Evolutionary conservation across 1,140 invertebrate species (phyloP).

Genomic region (Megalonaias nervosa): DNA sequence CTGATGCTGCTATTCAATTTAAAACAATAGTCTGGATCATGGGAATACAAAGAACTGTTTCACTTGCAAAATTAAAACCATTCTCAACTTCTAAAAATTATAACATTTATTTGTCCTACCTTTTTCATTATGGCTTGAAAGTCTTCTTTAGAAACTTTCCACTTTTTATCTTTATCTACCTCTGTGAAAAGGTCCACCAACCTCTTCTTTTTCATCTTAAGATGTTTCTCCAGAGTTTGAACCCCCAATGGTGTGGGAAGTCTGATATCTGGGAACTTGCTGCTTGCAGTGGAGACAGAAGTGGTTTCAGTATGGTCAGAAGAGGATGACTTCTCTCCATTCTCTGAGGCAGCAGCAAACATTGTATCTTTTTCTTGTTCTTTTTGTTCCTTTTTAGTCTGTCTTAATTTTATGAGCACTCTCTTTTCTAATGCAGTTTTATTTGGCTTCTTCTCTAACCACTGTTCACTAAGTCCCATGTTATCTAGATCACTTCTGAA

Average conservation of each 20-base stretch:
- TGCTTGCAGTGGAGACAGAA: slow-evolving; percentile 23
- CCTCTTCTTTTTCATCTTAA: slow-evolving; percentile 59
- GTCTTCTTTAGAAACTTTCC: slow-evolving; percentile 62
- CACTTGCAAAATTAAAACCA: too few relatives aligned
- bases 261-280: slow-evolving; percentile 44
- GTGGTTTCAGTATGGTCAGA: slow-evolving; percentile 20
- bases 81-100: neutral
- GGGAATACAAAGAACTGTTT: too few relatives aligned
- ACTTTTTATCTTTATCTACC: slow-evolving; percentile 66
- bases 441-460: slow-evolving; percentile 60
- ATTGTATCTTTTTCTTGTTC: neutral
- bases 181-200: slow-evolving; percentile 64
- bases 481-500: slow-evolving; percentile 60
- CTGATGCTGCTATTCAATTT: too few relatives aligned
- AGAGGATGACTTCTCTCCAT: slow-evolving; percentile 17
- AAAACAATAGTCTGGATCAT: too few relatives aligned
- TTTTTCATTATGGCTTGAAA: slow-evolving; percentile 57
- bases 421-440: slow-evolving; percentile 62
- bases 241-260: slow-evolving; percentile 61
- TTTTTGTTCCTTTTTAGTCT: slow-evolving; percentile 17
- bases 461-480: slow-evolving; percentile 61
- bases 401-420: slow-evolving; percentile 47
- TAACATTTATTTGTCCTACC: slow-evolving; percentile 36
- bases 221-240: slow-evolving; percentile 57
- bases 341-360: slow-evolving; percentile 15